Evolutionary conservation across 2,113 vertebrate species (phyloP), one percentile per base, ranked within the genome.

Genomic region (Silurus asotus): DNA sequence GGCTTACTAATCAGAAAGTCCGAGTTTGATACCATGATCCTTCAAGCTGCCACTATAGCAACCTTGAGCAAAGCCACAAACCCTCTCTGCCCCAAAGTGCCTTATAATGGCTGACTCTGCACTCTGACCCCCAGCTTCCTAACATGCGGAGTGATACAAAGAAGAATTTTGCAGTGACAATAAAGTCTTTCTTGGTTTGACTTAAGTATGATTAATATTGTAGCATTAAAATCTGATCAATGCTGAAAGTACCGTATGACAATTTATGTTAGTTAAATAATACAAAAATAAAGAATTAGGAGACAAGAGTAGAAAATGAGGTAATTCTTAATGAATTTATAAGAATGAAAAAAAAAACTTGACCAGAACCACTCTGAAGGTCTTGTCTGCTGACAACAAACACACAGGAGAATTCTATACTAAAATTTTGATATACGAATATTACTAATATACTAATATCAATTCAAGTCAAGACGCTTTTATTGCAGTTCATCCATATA

Each of bases 1-100:
- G 51, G 13, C 23, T 59, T 59, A 80, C 19, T 81, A 62, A 81
- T 62, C 55, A 62, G 55, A 79, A 78, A 76, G 74, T 53, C 74
- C 5, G 49, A 53, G 3, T 58, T 15, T 78, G 58, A 78, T 14
- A 51, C 37, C 37, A 6, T 8, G 23, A 28, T 58, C 76, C 14
- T 8, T 55, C 53, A 78, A 81, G 37, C 37, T 62, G 37, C 28
- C 37, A 45, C 17, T 48, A 14, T 81, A 8, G 0, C 17, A 48
- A 48, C 78, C 37, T n/a, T 81, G n/a, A 81, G 28, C 28, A 81
- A 81, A 20, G 78, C 25, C 37, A 19, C 61, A 56, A 80, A 61
- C 78, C 37, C 48, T 61, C 56, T 80, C 17, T 61, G 14, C 78
- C 78, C 58, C 6, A 13, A 17, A 37, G 58, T 45, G 58, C 78